phyloP scores from a whole-genome alignment of 2,888 invertebrate genomes.

The Hesperia comma region DNA sequence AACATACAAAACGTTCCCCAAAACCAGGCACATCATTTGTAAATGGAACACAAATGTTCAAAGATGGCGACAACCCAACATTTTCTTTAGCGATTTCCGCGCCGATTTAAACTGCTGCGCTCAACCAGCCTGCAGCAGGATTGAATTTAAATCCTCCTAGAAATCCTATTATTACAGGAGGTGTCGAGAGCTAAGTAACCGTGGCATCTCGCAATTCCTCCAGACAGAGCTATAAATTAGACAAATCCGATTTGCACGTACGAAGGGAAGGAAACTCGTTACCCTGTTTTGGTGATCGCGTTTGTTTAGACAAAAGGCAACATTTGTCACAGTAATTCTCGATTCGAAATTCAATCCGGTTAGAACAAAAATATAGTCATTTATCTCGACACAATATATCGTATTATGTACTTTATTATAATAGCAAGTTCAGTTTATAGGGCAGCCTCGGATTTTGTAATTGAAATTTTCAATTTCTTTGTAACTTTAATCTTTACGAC shows the following conservation, averaged over 20 bases:
- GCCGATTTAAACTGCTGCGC: constrained; percentile 47
- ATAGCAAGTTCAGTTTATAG: constrained; percentile 26
- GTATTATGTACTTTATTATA: constrained; percentile 20
- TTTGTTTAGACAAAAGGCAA: constrained; percentile 67
- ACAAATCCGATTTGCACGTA: constrained; percentile 82
- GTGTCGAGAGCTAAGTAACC: constrained; percentile 78
- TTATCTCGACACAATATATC: constrained; percentile 20
- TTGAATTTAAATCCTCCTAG: constrained; percentile 73
- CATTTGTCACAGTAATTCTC: constrained; percentile 51
- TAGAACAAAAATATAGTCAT: constrained; percentile 33
- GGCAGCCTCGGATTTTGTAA: constrained; percentile 15
- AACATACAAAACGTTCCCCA: no score
- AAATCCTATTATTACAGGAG: constrained; percentile 79
- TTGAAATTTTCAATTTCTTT: constrained; percentile 6
- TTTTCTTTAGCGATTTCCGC: constrained; percentile 46
- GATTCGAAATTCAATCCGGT: constrained; percentile 49
- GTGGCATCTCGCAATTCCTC: constrained; percentile 67
- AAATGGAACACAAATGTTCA: constrained; percentile 7
- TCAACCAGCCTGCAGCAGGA: constrained; percentile 59
- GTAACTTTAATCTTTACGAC: constrained; percentile 3
- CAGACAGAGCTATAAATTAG: constrained; percentile 78
- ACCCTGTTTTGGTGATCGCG: constrained; percentile 61
- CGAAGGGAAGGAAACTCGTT: constrained; percentile 62
- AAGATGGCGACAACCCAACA: constrained; percentile 44
- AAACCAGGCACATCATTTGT: background rate